Conservation (phyloP, 23 tunicate species). For the Styela plicata region DNA sequence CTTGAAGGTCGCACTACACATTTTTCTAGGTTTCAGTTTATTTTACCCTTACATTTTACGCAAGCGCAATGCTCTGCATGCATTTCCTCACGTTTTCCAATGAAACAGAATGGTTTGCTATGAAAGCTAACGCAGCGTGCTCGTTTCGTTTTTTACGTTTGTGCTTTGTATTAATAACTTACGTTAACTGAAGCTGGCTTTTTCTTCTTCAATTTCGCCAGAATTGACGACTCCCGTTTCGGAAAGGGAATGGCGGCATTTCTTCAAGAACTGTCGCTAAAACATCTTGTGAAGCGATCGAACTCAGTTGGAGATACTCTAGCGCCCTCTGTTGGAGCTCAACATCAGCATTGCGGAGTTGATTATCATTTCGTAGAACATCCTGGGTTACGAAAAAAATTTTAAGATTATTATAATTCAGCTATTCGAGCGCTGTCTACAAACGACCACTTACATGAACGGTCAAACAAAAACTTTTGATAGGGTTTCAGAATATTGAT, state of each 20-base stretch:
- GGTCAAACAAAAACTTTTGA: no score
- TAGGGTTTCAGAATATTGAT: not conserved
- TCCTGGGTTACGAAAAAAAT: constrained; percentile 28
- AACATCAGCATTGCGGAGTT: constrained; percentile 92
- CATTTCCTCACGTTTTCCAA: no score
- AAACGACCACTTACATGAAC: no score
- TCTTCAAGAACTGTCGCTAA: constrained; percentile 98
- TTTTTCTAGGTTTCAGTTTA: no score
- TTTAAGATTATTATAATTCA: not conserved
- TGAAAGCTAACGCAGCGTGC: no score
- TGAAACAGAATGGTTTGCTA: no score
- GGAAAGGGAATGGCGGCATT: constrained; percentile 98
- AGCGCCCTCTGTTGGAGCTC: constrained; percentile 99
- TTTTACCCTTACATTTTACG: no score
- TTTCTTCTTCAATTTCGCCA: constrained; percentile 97
- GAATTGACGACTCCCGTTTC: constrained; percentile 90
- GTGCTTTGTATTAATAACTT: no score
- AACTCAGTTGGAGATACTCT: constrained; percentile 84
- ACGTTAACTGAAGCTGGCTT: constrained; percentile 93
- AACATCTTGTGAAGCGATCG: constrained; percentile 89
- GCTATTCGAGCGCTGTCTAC: not conserved
- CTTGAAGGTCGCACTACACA: no score
- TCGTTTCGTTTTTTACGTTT: no score
- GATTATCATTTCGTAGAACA: constrained; percentile 90
- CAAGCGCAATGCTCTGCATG: no score